These are phyloP conservation scores for Verasper variegatus DNA, from an alignment of 2,113 vertebrate species.

Conservation along the genomic window DNA sequence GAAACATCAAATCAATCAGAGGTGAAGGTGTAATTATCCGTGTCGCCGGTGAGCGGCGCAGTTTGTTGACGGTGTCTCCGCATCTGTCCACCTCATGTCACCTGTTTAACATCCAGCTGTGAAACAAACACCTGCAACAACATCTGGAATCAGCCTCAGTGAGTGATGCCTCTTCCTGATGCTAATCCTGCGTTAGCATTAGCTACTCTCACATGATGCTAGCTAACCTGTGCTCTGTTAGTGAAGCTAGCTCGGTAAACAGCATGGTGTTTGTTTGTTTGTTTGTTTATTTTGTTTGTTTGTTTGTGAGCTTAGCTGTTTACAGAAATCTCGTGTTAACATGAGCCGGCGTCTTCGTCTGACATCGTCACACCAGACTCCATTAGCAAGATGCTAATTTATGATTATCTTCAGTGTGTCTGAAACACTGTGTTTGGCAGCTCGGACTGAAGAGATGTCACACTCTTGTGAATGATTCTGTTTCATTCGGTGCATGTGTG, in stretches of 20 bases:
- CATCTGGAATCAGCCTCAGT: constrained; percentile 15
- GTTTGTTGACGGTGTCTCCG: constrained; percentile 26
- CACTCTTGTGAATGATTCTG: neutral
- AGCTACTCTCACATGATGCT: neutral
- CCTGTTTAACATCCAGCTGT: neutral
- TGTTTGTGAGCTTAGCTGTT: neutral
- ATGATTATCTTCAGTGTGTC: neutral
- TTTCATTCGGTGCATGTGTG: neutral
- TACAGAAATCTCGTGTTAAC: neutral
- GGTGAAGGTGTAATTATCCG: rapidly evolving
- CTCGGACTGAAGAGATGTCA: neutral
- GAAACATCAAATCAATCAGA: neutral
- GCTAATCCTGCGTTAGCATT: neutral
- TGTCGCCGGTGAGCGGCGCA: constrained; percentile 32
- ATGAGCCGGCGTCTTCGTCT: neutral
- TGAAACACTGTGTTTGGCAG: neutral
- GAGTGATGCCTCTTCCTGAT: neutral
- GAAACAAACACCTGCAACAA: constrained; percentile 2
- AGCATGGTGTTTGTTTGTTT: neutral
- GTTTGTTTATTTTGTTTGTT: neutral
- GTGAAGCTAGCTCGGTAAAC: neutral
- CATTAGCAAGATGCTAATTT: neutral
- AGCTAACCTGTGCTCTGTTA: constrained; percentile 1
- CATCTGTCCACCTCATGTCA: constrained; percentile 18
- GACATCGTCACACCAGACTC: constrained; percentile 9